phyloP scores from a whole-genome alignment of 2,888 invertebrate genomes.

The Anthoptus insignis region DNA sequence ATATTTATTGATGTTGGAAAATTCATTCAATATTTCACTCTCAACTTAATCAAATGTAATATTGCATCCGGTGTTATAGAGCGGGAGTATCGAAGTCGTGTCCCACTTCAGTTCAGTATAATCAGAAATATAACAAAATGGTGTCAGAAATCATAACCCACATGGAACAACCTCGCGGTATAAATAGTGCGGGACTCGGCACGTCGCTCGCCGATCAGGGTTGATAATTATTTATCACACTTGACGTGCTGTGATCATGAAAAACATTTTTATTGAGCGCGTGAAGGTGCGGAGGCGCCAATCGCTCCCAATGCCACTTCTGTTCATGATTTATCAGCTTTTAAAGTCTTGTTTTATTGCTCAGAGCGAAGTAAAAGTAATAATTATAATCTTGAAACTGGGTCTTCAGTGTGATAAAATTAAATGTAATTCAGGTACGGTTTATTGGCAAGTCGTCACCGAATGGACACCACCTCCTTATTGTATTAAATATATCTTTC shows the following conservation, averaged over 20 bases:
- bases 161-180: constrained; percentile 71
- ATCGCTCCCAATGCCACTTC: not conserved
- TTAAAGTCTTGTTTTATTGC: not conserved
- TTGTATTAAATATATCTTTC: no score
- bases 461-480: no score
- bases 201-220: constrained; percentile 47
- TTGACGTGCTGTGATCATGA: constrained; percentile 26
- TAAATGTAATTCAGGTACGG: no score
- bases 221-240: constrained; percentile 41
- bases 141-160: constrained; percentile 77
- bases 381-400: not conserved
- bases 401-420: no score
- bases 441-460: no score
- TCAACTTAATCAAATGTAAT: not conserved
- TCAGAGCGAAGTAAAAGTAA: not conserved
- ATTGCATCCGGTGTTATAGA: constrained; percentile 19
- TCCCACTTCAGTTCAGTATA: constrained; percentile 63
- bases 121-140: constrained; percentile 66
- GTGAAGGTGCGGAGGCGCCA: constrained; percentile 1
- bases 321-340: not conserved
- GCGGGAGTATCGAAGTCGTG: constrained; percentile 49
- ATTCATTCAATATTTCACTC: not conserved
- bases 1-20: no score
- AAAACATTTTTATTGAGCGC: constrained; percentile 19
- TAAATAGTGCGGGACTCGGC: constrained; percentile 66